Base-by-base conservation (phyloP, 2,113 vertebrate genomes). In the Shinisaurus crocodilurus region DNA sequence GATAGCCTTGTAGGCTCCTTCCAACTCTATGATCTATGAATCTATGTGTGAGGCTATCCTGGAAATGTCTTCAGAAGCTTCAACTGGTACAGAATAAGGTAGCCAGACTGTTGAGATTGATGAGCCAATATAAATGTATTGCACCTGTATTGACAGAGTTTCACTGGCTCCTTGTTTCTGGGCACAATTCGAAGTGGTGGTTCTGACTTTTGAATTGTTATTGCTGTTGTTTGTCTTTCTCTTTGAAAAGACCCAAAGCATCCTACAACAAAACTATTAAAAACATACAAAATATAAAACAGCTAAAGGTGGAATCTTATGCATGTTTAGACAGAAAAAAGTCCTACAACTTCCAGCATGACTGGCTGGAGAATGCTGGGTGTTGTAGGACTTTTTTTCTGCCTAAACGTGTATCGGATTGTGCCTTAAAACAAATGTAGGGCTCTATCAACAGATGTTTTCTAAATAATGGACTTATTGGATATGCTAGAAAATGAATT, bases 401-500 rank as follows among this genome's bases (percentile, higher is more conserved):
- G 54, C 54, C 54, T 12, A 9, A 9, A 54, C 13, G 13, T 54
- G 54, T 12, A 54, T 54, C 7, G 7, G 54, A 54, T 12, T 54
- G 2, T 54, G 54, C 50, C 10, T 54, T 5, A 54, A 10, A 54
- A 54, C 50, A 32, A 72, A 54, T 70, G 27, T 82, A 63, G 34
- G 16, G 29, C 57, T 63, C 9, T 65, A 43, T 40, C 48, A 81
- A 40, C 65, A 82, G 34, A 72, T 89, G 29, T 60, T 87, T 89
- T 82, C n/a, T 74, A 92, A 93, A 63, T 6, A 32, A 83, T 80
- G 7, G 45, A 90, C 0, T 60, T 15, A 25, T 77, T n/a, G 25
- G 60, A 50, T 57, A 80, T 69, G 1, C 91, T 96, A 45, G 84
- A 86, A n/a, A 96, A 57, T 48, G 90, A n/a, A 93, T 90, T 95